A percentile compares a stretch with the other conserved stretches of the same genome.
Conservation (phyloP, 2,888 invertebrate species). For the Lithophane leautieri region DNA sequence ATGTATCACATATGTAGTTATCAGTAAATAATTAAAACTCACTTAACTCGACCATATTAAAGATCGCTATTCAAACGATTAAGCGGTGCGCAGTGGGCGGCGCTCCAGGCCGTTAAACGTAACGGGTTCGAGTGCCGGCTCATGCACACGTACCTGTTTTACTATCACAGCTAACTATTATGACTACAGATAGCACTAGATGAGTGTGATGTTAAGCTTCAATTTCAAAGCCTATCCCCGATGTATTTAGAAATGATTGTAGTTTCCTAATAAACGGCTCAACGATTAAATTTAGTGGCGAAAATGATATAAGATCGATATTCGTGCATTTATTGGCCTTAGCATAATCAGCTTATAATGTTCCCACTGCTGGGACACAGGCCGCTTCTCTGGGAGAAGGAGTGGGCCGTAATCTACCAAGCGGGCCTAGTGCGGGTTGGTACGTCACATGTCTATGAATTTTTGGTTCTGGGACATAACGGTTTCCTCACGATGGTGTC, state of each 20-base stretch:
- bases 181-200: not conserved
- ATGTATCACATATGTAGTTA: not conserved
- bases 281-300: not conserved
- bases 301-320: not conserved
- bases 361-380: too few relatives aligned
- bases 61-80: slow-evolving; percentile 11
- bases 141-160: slow-evolving; percentile 25
- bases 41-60: not conserved
- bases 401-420: too few relatives aligned
- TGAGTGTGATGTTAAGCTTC: not conserved
- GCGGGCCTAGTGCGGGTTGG: too few relatives aligned
- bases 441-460: too few relatives aligned
- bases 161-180: slow-evolving; percentile 18
- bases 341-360: too few relatives aligned
- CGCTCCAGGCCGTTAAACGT: slow-evolving; percentile 35
- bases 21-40: slow-evolving; percentile 10
- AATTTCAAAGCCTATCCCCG: too few relatives aligned
- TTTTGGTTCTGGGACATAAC: too few relatives aligned
- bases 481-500: too few relatives aligned
- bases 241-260: not conserved
- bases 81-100: slow-evolving; percentile 38
- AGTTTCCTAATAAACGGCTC: not conserved
- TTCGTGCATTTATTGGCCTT: not conserved
- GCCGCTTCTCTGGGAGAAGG: too few relatives aligned
- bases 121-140: slow-evolving; percentile 51